Evolutionary conservation across 1,140 invertebrate species (phyloP).

Genomic region (Macrosteles quadrilineatus): DNA sequence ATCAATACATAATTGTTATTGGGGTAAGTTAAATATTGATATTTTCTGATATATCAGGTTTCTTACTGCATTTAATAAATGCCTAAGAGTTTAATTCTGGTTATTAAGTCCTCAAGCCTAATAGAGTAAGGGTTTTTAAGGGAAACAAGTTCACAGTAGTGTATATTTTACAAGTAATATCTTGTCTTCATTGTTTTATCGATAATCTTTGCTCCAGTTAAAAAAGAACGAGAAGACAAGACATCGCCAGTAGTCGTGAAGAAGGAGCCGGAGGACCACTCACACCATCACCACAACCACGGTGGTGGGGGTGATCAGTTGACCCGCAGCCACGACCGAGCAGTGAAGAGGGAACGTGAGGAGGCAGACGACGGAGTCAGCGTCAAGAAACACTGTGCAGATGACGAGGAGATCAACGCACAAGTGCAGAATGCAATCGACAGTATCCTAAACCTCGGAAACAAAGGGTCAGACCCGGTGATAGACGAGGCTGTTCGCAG

Average conservation of each 20-base stretch:
- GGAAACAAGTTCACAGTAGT: too few species aligned
- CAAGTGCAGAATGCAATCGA: conserved; percentile 78
- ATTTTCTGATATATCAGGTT: too few species aligned
- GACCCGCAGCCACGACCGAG: conserved; percentile 3
- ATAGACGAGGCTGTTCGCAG: conserved; percentile 59
- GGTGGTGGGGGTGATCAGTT: too few species aligned
- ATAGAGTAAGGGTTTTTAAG: too few species aligned
- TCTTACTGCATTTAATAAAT: too few species aligned
- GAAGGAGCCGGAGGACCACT: not conserved
- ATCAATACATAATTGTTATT: too few species aligned
- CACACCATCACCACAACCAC: not conserved
- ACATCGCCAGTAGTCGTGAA: not conserved
- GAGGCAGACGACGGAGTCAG: conserved; percentile 49
- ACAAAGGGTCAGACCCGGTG: conserved; percentile 48
- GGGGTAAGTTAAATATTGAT: too few species aligned
- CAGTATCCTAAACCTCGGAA: conserved; percentile 71
- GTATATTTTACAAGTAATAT: too few species aligned
- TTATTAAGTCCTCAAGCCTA: too few species aligned
- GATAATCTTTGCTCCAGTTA: too few species aligned
- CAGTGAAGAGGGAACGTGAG: conserved; percentile 52
- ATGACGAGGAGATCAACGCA: conserved; percentile 62
- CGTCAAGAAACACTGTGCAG: conserved; percentile 47
- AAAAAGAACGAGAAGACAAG: conserved; percentile 8
- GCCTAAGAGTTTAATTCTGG: too few species aligned
- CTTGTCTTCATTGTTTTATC: too few species aligned